phyloP scores from a whole-genome alignment of 1,140 invertebrate genomes.

The Bicyclus anynana region DNA sequence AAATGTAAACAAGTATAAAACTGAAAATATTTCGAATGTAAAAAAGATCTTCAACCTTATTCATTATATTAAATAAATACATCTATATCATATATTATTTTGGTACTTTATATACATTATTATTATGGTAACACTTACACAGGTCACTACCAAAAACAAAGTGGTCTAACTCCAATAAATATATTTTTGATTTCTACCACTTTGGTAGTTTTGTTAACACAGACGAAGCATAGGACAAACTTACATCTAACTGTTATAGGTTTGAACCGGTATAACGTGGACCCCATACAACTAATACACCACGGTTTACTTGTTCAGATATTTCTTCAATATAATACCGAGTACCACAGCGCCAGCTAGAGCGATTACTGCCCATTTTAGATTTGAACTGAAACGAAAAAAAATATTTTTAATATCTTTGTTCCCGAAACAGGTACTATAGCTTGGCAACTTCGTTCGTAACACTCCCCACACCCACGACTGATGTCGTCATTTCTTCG shows the following conservation, averaged over 20 bases:
- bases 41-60: background rate
- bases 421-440: no score
- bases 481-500: no score
- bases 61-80: background rate
- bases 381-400: slow-evolving; percentile 44
- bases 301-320: slow-evolving; percentile 15
- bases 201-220: background rate
- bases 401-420: slow-evolving; percentile 8
- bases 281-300: background rate
- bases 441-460: no score
- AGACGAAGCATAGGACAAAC: background rate
- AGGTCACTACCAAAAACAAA: no score
- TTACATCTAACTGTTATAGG: background rate
- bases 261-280: background rate
- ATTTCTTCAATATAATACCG: slow-evolving; percentile 51
- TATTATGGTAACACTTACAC: no score
- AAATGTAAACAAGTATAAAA: background rate
- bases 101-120: no score
- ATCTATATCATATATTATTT: no score
- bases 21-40: background rate
- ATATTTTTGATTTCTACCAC: background rate
- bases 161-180: no score
- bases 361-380: slow-evolving; percentile 51
- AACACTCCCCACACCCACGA: no score
- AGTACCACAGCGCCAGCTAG: slow-evolving; percentile 48